phyloP scores from a whole-genome alignment of 2,797 vertebrate genomes.

The Myripristis jacobus region DNA sequence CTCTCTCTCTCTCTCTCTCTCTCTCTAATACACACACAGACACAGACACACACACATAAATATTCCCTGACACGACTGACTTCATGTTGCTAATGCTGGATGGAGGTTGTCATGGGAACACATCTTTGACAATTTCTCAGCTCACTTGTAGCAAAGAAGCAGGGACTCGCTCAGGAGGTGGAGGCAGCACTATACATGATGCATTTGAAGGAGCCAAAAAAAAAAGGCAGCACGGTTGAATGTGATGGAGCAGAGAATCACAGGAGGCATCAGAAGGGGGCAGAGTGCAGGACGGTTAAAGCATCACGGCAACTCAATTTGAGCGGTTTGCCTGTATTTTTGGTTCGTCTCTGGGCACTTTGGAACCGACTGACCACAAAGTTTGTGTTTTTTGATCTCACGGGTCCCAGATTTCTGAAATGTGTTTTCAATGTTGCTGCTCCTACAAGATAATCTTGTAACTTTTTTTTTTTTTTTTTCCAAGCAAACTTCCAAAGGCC shows the following conservation, averaged over 20 bases:
- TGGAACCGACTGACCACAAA: not conserved
- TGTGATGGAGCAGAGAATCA: conserved; percentile 2
- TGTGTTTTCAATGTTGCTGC: too few relatives aligned
- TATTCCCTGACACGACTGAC: conserved; percentile 39
- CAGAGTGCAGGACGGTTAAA: not conserved
- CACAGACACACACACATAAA: conserved; percentile 19
- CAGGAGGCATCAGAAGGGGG: not conserved
- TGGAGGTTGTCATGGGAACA: conserved; percentile 79
- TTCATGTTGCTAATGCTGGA: conserved; percentile 47
- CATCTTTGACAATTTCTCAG: conserved; percentile 62
- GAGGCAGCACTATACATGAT: conserved; percentile 34
- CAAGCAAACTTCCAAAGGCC: too few relatives aligned
- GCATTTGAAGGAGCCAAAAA: conserved; percentile 8
- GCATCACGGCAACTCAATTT: not conserved
- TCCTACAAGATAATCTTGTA: too few relatives aligned
- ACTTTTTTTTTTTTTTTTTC: too few relatives aligned
- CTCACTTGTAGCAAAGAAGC: conserved; percentile 39
- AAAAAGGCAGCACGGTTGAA: conserved; percentile 10
- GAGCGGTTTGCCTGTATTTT: not conserved
- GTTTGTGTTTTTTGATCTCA: not conserved
- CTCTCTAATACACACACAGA: conserved; percentile 21
- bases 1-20: not conserved
- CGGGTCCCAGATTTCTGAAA: not conserved
- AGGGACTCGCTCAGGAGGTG: conserved; percentile 48
- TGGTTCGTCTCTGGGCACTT: not conserved